A percentile compares a stretch with the other conserved stretches of the same genome.
These are phyloP conservation scores for Podarcis siculus DNA, from an alignment of 2,797 vertebrate genomes.

Conservation along the genomic window DNA sequence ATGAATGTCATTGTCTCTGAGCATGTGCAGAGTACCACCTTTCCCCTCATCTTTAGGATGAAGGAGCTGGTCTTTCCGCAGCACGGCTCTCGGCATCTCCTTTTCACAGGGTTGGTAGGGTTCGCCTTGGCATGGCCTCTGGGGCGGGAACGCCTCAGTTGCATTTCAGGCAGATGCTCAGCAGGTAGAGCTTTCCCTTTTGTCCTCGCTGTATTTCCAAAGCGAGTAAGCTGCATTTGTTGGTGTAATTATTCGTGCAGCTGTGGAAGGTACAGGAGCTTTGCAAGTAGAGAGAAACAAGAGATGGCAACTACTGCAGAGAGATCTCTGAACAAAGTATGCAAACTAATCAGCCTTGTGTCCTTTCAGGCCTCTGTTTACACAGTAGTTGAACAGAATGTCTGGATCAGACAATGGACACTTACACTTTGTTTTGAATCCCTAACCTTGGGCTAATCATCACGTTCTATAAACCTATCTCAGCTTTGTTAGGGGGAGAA, in stretches of 20 bases:
- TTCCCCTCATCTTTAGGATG: background rate
- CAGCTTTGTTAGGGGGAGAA: background rate
- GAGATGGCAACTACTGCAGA: background rate
- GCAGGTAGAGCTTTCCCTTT: background rate
- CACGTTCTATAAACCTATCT: background rate
- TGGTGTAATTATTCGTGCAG: background rate
- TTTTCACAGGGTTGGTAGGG: background rate
- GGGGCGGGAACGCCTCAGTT: background rate
- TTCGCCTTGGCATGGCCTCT: background rate
- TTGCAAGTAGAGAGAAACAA: background rate
- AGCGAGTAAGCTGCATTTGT: background rate
- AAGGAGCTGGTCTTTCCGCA: background rate
- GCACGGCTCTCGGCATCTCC: background rate
- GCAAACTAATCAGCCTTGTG: background rate
- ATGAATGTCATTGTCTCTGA: background rate
- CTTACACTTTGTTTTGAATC: background rate
- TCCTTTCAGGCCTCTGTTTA: background rate
- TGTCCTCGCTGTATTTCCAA: background rate
- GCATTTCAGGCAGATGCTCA: background rate
- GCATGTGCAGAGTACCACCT: background rate
- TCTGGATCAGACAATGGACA: background rate
- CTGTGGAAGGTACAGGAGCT: background rate
- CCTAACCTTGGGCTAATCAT: conserved; percentile 10
- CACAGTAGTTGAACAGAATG: background rate
- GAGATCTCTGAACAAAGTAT: background rate